A percentile compares a stretch with the other conserved stretches of the same genome.
These are phyloP conservation scores for Dicerorhinus sumatrensis DNA, from an alignment of 2,113 vertebrate genomes.

Conservation along the genomic window DNA sequence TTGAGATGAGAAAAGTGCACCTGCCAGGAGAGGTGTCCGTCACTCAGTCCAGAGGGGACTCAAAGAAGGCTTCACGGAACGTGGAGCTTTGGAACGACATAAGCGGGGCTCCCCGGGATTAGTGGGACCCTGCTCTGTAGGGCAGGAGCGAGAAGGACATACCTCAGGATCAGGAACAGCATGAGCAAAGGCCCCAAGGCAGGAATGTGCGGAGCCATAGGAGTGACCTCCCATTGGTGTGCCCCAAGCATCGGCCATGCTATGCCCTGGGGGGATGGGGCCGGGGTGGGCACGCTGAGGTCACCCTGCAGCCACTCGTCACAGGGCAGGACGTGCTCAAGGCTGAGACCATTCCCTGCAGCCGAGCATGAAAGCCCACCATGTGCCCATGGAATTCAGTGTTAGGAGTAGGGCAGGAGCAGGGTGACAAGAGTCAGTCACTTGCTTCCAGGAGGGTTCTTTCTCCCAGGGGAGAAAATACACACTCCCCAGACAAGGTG, in stretches of 20 bases:
- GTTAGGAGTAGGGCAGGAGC: neutral
- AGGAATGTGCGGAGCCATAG: fast-evolving
- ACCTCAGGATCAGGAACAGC: neutral
- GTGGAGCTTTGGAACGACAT: neutral
- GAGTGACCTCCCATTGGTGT: neutral
- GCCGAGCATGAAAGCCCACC: neutral
- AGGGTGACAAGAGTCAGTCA: neutral
- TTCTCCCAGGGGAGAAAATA: neutral
- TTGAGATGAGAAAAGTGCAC: neutral
- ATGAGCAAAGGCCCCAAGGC: neutral
- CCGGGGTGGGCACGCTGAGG: neutral
- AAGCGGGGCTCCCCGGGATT: neutral
- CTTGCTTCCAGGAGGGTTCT: neutral
- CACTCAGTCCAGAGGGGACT: neutral
- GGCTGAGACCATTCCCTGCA: neutral
- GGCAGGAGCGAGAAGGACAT: neutral
- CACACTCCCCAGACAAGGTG: neutral
- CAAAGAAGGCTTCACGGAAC: neutral
- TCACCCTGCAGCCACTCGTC: neutral
- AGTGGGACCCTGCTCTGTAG: neutral
- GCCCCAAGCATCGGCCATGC: neutral
- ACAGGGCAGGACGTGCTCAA: neutral
- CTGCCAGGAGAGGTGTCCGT: neutral
- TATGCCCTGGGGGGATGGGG: neutral
- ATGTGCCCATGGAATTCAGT: neutral